Base-by-base conservation (phyloP, 2,113 vertebrate genomes). In the Abramis brama region DNA sequence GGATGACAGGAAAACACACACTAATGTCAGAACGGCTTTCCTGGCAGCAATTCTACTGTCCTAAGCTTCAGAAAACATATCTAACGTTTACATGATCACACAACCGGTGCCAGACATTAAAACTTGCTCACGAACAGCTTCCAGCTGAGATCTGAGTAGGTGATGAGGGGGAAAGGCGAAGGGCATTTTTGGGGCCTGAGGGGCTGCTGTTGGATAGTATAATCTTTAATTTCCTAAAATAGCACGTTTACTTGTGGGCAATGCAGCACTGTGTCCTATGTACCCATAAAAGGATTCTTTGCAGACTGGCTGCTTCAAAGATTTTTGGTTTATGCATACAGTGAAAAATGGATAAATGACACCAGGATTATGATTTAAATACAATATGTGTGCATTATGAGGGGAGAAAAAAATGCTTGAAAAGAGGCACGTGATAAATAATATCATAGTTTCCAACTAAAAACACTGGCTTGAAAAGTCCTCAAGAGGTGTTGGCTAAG, bases 401-500 rank as follows among this genome's bases (percentile, higher is more conserved):
- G 19, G 55, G 19, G 19, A 57, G 19, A 57, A 55, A 21, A 73
- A 52, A 75, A 50, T 45, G 73, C 23, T 45, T 75, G 5, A 75
- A 75, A 52, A 21, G 33, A 1, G 4, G 12, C 27, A 11, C 19
- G 9, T 39, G 84, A 64, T 80, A 55, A 43, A 82, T 71, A 76
- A 85, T 43, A 57, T 71, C 78, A 82, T 50, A 50, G 43, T 83
- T 88, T 86, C 84, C 80, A 19, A 21, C 45, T 78, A 76, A 83
- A 87, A 88, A 71, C 78, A 68, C 21, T 2, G 71, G 43, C 33
- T 68, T 70, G 25, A 74, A 79, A 83, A 75, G 82, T 85, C 27
- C 74, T 86, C 23, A 57, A 73, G 39, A 59, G 6, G 52, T 23
- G 47, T 11, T 73, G 43, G 25, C 76, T 64, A 43, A 50, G 59